phyloP scores from a whole-genome alignment of 2,797 vertebrate species.

The Malurus splendens region DNA sequence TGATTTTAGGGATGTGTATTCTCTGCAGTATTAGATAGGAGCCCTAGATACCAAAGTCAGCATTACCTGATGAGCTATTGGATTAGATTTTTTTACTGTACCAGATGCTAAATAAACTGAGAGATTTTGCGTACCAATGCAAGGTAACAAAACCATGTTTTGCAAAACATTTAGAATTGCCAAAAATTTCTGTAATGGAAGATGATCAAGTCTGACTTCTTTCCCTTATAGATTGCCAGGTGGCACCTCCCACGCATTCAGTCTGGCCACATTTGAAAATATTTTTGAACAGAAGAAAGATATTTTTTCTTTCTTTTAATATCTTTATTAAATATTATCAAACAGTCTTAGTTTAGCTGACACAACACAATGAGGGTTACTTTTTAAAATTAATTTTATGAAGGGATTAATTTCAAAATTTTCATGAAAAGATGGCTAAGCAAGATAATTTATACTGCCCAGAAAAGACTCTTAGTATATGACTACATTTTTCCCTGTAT shows the following conservation, averaged over 20 bases:
- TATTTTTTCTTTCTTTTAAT: background rate
- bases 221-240: background rate
- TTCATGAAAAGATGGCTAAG: background rate
- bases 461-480: background rate
- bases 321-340: background rate
- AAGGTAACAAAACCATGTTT: conserved; percentile 13
- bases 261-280: background rate
- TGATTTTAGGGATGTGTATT: background rate
- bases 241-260: background rate
- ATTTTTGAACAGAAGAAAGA: conserved; percentile 2
- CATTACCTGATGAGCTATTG: background rate
- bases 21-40: background rate
- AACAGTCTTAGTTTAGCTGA: background rate
- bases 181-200: background rate
- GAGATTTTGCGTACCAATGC: conserved; percentile 2
- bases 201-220: background rate
- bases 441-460: background rate
- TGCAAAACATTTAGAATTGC: conserved; percentile 10
- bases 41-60: background rate
- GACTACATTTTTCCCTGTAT: background rate
- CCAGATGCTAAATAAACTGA: background rate
- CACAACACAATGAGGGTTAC: background rate
- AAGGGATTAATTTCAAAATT: background rate
- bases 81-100: background rate
- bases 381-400: background rate